Percentiles rank a stretch among this genome's conserved stretches.
Conservation (phyloP, 2,888 invertebrate species). For the Papilio elwesi region DNA sequence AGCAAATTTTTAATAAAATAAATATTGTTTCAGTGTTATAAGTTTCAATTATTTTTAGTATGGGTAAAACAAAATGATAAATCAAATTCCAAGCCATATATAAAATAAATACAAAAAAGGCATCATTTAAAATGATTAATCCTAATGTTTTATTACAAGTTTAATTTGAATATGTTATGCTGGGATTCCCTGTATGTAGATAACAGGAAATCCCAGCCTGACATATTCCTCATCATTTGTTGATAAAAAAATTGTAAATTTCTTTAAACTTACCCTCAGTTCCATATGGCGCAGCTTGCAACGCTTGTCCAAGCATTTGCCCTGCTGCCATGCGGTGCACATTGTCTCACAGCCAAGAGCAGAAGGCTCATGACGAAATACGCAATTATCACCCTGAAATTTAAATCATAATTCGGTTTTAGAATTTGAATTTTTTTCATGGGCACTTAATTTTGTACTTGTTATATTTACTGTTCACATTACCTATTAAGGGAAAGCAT, state of each 20-base stretch:
- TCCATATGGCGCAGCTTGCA: slow-evolving; percentile 95
- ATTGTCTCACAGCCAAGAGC: slow-evolving; percentile 92
- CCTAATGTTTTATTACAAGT: background rate
- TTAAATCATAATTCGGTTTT: slow-evolving; percentile 15
- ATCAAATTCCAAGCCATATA: background rate
- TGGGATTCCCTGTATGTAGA: too few species aligned
- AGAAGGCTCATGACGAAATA: slow-evolving; percentile 92
- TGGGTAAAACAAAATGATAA: background rate
- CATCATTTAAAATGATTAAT: background rate
- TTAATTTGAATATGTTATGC: background rate
- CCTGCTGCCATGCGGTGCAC: slow-evolving; percentile 92
- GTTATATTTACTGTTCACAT: background rate
- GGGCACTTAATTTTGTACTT: background rate
- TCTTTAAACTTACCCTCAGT: slow-evolving; percentile 85
- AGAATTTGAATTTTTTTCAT: background rate
- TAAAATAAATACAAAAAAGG: background rate
- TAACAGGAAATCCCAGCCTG: background rate
- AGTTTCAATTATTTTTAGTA: too few species aligned
- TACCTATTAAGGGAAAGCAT: background rate
- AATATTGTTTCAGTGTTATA: too few species aligned
- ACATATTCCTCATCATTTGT: background rate
- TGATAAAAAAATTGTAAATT: slow-evolving; percentile 16
- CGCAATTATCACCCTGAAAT: slow-evolving; percentile 90
- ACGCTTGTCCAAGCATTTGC: slow-evolving; percentile 89
- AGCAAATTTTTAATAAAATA: too few species aligned